Evolutionary conservation across 1,140 invertebrate species (phyloP), one percentile per base, ranked within the genome.

Genomic region (Drosophila kanapiae): DNA sequence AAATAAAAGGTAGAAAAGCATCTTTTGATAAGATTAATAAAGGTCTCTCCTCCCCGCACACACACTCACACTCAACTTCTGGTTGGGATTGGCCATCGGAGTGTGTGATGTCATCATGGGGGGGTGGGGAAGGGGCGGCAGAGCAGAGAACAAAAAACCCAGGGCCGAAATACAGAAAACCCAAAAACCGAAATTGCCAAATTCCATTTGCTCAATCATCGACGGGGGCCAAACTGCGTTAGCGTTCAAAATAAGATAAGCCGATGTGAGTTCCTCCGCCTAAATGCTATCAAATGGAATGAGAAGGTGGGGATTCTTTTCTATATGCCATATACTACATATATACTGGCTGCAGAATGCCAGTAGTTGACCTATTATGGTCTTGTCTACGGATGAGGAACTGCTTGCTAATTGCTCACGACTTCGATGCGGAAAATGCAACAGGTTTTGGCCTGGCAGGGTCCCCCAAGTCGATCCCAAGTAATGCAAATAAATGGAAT

Each of bases 11-110:
- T 58, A 67, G 62, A 60, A 58, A 75, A 67, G 57, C 80, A 83
- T 80, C 84, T 79, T 84, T 67, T 82, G 85, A 90, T 90, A 90
- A 90, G 85, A 90, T 90, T 90, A 90, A 90, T 82, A 88, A 79
- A 83, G 78, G 71, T 70, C 56, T 72, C 40, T 35, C 8, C 69
- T 33, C 40, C 23, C 37, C 37, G 47, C 42, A 53, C 33, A 48
- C 35, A 57, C 65, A 67, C 54, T 23, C 45, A 57, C 62, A 49
- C 42, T 57, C 40, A 33, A 23, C 58, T 51, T 35, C 47, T 48
- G 42, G 57, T 18, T 80, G 63, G 63, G 53, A 69, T 75, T 80
- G 76, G 60, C 58, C 61, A 31, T 9, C 43, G 37, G 67, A 60
- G 49, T 72, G 69, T 54, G 60, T 88, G 85, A 88, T 88, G 84